phyloP scores from a whole-genome alignment of 1,140 invertebrate species.

The Drosophila rhopaloa region DNA sequence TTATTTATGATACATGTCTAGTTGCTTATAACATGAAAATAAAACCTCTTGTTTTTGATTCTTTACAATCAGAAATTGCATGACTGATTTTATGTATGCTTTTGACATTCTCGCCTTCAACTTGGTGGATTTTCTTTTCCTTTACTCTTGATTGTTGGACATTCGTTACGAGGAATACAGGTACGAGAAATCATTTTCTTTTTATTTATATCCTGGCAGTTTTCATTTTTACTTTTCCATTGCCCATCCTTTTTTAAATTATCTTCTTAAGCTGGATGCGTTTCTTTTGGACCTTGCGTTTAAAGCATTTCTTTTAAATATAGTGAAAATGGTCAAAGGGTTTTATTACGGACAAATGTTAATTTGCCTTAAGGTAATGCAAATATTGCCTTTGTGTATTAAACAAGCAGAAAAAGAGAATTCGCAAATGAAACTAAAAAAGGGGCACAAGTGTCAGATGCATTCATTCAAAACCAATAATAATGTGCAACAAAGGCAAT shows the following conservation, averaged over 20 bases:
- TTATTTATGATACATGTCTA: no score
- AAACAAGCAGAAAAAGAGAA: slow-evolving; percentile 39
- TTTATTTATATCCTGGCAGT: neutral
- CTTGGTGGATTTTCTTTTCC: neutral
- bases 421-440: no score
- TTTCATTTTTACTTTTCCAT: no score
- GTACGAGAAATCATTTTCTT: neutral
- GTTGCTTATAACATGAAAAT: neutral
- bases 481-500: neutral
- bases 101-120: neutral
- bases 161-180: neutral
- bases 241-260: neutral
- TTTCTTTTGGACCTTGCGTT: neutral
- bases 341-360: slow-evolving; percentile 56
- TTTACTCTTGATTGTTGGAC: neutral
- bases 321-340: neutral
- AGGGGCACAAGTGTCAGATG: no score
- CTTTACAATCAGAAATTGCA: slow-evolving; percentile 49
- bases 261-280: neutral
- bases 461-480: neutral
- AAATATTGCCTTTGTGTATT: slow-evolving; percentile 33
- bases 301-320: slow-evolving; percentile 24
- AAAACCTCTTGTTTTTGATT: slow-evolving; percentile 25
- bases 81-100: slow-evolving; percentile 26
- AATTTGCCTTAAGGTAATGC: slow-evolving; percentile 18